Base-by-base conservation (phyloP, 2,888 invertebrate species). In the Tenodera sinensis region DNA sequence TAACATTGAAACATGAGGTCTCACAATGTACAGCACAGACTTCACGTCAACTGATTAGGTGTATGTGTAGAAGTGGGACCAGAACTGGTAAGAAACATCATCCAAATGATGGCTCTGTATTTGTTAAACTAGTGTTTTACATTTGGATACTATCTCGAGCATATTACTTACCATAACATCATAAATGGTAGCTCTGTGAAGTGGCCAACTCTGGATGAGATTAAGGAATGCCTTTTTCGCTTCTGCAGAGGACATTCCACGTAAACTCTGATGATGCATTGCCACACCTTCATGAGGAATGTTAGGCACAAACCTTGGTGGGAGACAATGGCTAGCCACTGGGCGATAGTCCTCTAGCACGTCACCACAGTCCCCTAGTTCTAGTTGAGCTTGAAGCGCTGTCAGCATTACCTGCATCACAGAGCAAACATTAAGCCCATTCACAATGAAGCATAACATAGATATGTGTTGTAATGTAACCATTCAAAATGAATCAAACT, bases 191-290 rank as follows among this genome's bases (percentile, higher is more conserved):
- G 98, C 98, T 91, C 97, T 96, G 91, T 98, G 98, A 89, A 99
- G 94, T 54, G 98, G 98, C 98, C 98, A 99, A 91, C 97, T 97
- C 93, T 97, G 97, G 91, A 99, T 97, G 30, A 99, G 95, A 92
- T 98, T 98, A 88, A 99, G 95, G 93, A 99, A 98, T 14, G 98
- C 96, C 93, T 98, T 97, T 94, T 98, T 98, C 30, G 98, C 97
- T 92, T 98, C 97, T 14, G 96, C 95, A 0, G 97, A 95, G 83
- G 97, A 96, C 95, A 98, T 98, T 90, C 98, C 98, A 88, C 97
- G 95, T 91, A 98, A 94, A 83, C 97, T 97, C 93, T 98, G 97
- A 94, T 99, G 99, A 93, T 98, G 98, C 94, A 97, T 96, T 4
- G 97, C 96, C 81, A 98, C 97, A 34, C 97, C 97, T 91, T 98